phyloP scores from a whole-genome alignment of 2,113 vertebrate genomes.

The Puma concolor region DNA sequence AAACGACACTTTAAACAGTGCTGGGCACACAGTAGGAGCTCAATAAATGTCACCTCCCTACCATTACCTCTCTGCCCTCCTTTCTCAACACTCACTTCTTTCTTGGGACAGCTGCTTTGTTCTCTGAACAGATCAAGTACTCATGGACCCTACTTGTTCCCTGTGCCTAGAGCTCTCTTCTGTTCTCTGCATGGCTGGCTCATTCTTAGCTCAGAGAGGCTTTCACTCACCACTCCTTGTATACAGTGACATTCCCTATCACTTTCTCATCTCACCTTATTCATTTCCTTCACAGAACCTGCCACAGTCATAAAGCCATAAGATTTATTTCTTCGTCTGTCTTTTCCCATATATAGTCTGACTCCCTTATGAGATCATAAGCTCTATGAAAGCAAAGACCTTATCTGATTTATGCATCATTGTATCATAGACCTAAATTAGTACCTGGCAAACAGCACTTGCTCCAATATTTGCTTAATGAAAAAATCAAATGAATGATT shows the following conservation, averaged over 20 bases:
- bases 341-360: neutral
- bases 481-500: neutral
- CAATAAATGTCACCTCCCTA: neutral
- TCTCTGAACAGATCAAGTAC: neutral
- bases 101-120: neutral
- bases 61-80: neutral
- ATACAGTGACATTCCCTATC: neutral
- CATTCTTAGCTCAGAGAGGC: neutral
- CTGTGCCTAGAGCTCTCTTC: neutral
- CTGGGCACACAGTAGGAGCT: neutral
- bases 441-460: neutral
- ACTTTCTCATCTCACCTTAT: neutral
- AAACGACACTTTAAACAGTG: neutral
- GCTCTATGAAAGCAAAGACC: neutral
- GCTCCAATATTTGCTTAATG: slow-evolving; percentile 10
- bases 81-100: neutral
- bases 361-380: neutral
- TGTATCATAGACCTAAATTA: neutral
- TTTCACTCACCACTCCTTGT: neutral
- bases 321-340: neutral
- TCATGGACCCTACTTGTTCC: neutral
- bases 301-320: neutral
- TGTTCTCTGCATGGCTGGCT: neutral
- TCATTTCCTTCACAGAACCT: neutral
- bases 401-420: neutral